A percentile compares a stretch with the other conserved stretches of the same genome.
These are phyloP conservation scores for Gallinago nigripennis DNA, from an alignment of 2,797 vertebrate species.

Conservation along the genomic window DNA sequence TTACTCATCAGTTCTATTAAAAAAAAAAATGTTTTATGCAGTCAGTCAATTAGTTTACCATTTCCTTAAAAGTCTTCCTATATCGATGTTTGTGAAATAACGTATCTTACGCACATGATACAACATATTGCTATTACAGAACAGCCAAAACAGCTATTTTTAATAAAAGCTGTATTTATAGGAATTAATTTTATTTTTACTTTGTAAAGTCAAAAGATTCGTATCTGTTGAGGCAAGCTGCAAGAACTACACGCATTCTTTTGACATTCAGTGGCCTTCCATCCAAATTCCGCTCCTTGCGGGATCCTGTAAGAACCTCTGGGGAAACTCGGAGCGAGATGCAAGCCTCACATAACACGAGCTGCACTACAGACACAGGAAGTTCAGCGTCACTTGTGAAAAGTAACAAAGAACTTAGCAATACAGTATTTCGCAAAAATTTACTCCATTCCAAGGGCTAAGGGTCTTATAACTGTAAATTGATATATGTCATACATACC, in stretches of 20 bases:
- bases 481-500: not conserved
- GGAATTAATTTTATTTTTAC: not conserved
- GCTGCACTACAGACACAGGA: not conserved
- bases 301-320: not conserved
- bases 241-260: not conserved
- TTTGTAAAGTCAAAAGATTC: not conserved
- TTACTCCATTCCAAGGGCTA: not conserved
- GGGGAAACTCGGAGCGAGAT: not conserved
- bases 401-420: not conserved
- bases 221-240: not conserved
- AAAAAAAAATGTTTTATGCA: not conserved
- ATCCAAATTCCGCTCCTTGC: not conserved
- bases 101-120: fast-evolving
- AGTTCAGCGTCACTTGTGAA: not conserved
- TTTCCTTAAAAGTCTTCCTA: not conserved
- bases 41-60: not conserved
- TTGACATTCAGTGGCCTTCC: not conserved
- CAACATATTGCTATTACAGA: not conserved
- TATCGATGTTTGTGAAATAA: not conserved
- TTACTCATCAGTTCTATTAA: not conserved
- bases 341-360: not conserved
- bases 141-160: not conserved
- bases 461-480: not conserved
- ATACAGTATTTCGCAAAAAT: not conserved
- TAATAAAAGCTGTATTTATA: not conserved